Evolutionary conservation across 2,113 vertebrate species (phyloP).

Genomic region (Xenopus laevis): DNA sequence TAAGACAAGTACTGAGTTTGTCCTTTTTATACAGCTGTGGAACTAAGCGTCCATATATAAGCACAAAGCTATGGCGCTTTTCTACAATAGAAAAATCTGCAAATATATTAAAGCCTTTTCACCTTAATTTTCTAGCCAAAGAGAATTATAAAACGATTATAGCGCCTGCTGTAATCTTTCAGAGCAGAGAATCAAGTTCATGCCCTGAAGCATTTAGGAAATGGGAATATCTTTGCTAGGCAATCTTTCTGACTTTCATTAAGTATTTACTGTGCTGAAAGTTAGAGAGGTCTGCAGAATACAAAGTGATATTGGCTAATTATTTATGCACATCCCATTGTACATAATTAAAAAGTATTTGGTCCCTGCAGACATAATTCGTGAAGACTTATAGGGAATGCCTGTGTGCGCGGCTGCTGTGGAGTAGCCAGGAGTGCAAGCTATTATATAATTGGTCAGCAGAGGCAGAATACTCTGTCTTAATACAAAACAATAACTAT

Average conservation of each 20-base stretch:
- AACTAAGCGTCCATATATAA: too few relatives aligned
- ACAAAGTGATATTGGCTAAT: conserved; percentile 34
- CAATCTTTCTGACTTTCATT: conserved; percentile 51
- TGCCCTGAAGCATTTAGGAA: conserved; percentile 41
- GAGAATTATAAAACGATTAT: conserved; percentile 29
- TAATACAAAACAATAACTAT: too few relatives aligned
- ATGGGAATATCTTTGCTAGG: conserved; percentile 55
- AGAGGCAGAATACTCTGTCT: neutral
- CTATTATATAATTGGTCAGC: conserved; percentile 12
- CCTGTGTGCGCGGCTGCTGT: conserved; percentile 7
- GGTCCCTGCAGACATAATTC: conserved; percentile 25
- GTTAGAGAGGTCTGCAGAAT: conserved; percentile 34
- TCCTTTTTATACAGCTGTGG: too few relatives aligned
- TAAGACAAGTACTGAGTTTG: too few relatives aligned
- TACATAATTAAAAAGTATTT: conserved; percentile 39
- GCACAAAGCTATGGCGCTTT: neutral
- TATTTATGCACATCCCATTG: conserved; percentile 43
- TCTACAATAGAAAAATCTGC: neutral
- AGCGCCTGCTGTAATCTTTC: conserved; percentile 18
- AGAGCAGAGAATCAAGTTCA: conserved; percentile 38
- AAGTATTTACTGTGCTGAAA: conserved; percentile 45
- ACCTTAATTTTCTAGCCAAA: conserved; percentile 3
- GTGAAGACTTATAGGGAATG: conserved; percentile 30
- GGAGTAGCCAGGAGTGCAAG: conserved; percentile 9
- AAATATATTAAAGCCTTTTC: conserved; percentile 6